Evolutionary conservation across 92 coral and sea anemone genomes (phyloP).

Genomic region (Porites rus): DNA sequence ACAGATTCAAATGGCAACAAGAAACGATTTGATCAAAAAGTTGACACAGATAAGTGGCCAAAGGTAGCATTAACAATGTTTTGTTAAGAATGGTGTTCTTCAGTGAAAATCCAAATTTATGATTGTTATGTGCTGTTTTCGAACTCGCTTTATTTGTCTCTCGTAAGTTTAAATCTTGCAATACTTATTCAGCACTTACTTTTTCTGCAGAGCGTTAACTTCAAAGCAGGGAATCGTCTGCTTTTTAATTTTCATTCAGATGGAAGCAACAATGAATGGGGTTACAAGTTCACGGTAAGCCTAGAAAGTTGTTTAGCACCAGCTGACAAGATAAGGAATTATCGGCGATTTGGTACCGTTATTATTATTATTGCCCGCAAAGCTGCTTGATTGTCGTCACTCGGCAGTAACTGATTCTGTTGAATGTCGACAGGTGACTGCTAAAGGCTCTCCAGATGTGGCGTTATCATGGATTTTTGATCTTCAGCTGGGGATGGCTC

Average conservation of each 20-base stretch:
- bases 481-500: conserved; percentile 98
- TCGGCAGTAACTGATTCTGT: too few relatives aligned
- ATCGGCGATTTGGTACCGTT: too few relatives aligned
- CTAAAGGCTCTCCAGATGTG: conserved; percentile 97
- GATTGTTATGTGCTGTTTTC: background rate
- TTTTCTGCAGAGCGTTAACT: conserved; percentile 71
- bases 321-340: background rate
- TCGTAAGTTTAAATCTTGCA: background rate
- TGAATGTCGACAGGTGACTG: conserved; percentile 76
- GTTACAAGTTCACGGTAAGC: conserved; percentile 93
- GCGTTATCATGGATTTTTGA: conserved; percentile 98
- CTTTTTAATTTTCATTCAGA: conserved; percentile 95
- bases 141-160: background rate
- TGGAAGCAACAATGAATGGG: conserved; percentile 99
- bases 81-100: background rate
- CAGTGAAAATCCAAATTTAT: background rate
- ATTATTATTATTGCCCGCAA: too few relatives aligned
- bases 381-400: too few relatives aligned
- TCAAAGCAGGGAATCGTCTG: conserved; percentile 93
- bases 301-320: background rate
- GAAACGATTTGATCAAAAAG: conserved; percentile 96
- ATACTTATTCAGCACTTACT: background rate
- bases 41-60: conserved; percentile 99
- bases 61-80: conserved; percentile 48
- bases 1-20: conserved; percentile 97